A percentile compares a stretch with the other conserved stretches of the same genome.
phyloP scores from a whole-genome alignment of 2,888 invertebrate genomes.

The Orthonychiurus folsomi region DNA sequence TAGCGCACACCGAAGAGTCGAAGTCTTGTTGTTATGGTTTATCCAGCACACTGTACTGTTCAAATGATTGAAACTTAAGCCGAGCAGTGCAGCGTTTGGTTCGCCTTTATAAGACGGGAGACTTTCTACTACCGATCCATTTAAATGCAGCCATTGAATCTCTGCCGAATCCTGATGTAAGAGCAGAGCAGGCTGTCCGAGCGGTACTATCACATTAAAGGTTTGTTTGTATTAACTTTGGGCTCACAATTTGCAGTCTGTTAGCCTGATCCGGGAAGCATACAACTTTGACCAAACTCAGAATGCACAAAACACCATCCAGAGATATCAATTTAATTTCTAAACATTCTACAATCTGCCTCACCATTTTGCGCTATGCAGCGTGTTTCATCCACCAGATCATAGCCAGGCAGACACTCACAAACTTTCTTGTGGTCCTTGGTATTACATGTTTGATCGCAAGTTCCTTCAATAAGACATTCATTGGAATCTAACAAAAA shows the following conservation, averaged over 20 bases:
- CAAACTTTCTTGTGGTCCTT: constrained; percentile 59
- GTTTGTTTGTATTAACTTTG: too few relatives aligned
- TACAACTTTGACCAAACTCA: background rate
- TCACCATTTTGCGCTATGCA: constrained; percentile 66
- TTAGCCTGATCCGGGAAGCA: too few relatives aligned
- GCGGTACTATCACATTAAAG: too few relatives aligned
- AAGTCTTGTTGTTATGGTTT: constrained; percentile 52
- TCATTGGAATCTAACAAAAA: constrained; percentile 60
- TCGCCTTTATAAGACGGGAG: constrained; percentile 22
- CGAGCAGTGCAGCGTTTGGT: constrained; percentile 18
- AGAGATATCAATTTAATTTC: too few relatives aligned
- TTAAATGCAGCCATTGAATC: constrained; percentile 54
- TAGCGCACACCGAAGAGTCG: constrained; percentile 56
- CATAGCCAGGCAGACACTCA: constrained; percentile 64
- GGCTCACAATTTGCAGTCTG: too few relatives aligned
- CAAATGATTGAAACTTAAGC: constrained; percentile 58
- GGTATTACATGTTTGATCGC: constrained; percentile 66
- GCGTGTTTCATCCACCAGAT: constrained; percentile 48
- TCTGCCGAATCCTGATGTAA: constrained; percentile 59
- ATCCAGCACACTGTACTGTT: constrained; percentile 64
- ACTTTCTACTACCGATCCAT: constrained; percentile 45
- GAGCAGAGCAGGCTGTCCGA: constrained; percentile 55
- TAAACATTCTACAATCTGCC: too few relatives aligned
- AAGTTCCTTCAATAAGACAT: constrained; percentile 60
- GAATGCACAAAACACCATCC: background rate